A percentile compares a stretch with the other conserved stretches of the same genome.
These are phyloP conservation scores for Pseudocheirus occidentalis DNA, from an alignment of 2,797 vertebrate genomes.

Conservation along the genomic window DNA sequence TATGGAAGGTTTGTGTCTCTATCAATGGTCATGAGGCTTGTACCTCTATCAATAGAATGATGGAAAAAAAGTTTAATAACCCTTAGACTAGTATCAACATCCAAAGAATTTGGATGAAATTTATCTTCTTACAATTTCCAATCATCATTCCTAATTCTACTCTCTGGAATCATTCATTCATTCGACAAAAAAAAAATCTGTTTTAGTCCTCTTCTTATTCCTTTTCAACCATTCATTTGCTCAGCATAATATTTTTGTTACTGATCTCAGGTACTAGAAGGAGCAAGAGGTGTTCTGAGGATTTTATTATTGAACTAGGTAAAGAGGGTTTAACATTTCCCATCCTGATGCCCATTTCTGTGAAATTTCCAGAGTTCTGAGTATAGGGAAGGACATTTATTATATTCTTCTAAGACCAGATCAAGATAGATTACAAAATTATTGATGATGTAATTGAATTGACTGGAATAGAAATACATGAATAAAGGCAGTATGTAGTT, in stretches of 20 bases:
- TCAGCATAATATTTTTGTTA: not conserved
- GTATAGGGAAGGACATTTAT: not conserved
- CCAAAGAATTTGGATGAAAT: not conserved
- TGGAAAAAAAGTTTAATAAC: not conserved
- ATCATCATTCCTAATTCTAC: not conserved
- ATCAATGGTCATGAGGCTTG: too few species aligned
- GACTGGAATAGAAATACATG: not conserved
- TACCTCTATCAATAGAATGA: not conserved
- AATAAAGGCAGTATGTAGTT: not conserved
- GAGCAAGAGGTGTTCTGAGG: not conserved
- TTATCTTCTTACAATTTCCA: not conserved
- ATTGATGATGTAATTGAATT: not conserved
- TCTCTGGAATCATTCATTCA: not conserved
- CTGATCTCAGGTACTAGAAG: not conserved
- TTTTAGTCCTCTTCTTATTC: not conserved
- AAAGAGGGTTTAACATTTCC: not conserved
- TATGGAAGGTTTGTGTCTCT: not conserved
- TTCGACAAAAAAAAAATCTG: not conserved
- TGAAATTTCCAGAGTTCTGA: not conserved
- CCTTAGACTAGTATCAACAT: not conserved
- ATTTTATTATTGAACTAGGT: not conserved
- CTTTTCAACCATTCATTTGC: not conserved
- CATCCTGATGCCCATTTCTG: not conserved
- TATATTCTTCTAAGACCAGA: not conserved
- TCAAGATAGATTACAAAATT: not conserved